Evolutionary conservation across 2,888 invertebrate genomes (phyloP), one percentile per base, ranked within the genome.

Genomic region (Oegoconia quadripuncta): DNA sequence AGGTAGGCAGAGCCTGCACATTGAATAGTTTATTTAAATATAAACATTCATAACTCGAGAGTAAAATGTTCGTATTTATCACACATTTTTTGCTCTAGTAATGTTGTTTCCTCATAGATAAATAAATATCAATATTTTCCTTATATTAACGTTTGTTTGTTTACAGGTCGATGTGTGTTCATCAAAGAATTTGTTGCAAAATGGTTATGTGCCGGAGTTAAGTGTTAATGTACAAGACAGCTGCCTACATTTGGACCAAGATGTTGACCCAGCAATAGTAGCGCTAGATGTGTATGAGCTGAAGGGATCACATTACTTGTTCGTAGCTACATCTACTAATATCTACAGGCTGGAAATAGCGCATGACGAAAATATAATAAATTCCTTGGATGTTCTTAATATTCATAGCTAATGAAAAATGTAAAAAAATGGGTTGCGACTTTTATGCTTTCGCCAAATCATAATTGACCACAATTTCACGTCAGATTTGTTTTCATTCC

Each of bases 251-350:
- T 2, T 4, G 2, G 17, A 17, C 42, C 3, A 15, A 31, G 11
- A n/a, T n/a, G n/a, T n/a, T n/a, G 34, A 49, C 2, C 34, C 35
- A 1, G 42, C 44, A 8, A 46, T 69, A 13, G 43, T 14, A 3
- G 38, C 43, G 1, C 6, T 69, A 11, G 65, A 69, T 4, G 50
- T 69, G 0, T 51, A 50, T 32, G 68, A 69, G 42, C 42, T 35
- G 0, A 39, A 46, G 1, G 32, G 42, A 5, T 46, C 41, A 12
- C 69, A 71, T 26, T 48, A 55, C 35, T 22, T 71, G n/a, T 52
- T 63, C 13, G 46, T 60, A 3, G 42, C 48, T 4, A 61, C 60
- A 0, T 16, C 8, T 9, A 13, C 11, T 3, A 13, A 22, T 14
- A 15, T 42, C 11, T 38, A 42, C 20, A 30, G 33, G 26, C 23